Base-by-base conservation (phyloP, 2,888 invertebrate genomes). In the Ariolimax columbianus region DNA sequence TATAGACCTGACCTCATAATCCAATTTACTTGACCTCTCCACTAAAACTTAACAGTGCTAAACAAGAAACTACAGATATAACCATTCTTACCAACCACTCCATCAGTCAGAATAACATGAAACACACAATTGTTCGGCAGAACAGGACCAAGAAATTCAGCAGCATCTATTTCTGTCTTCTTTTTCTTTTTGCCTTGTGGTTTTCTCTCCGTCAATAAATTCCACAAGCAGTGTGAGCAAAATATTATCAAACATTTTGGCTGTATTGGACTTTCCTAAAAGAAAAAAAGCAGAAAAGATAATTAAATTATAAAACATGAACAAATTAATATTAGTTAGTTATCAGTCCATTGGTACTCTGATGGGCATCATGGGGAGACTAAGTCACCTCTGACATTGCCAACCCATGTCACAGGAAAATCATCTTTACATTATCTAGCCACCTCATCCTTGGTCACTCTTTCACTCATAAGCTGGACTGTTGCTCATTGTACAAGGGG, bases 61-160 rank as follows among this genome's bases (percentile, higher is more conserved):
- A 19, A 19, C 26, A 26, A 72, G 1, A 26, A 40, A 40, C 14
- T 38, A 40, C 4, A 72, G n/a, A 43, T 30, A n/a, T 0, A 40
- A 78, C 19, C n/a, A 70, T 47, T 66, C 86, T 88, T 84, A 91
- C 91, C 90, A 66, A 91, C 80, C 77, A 91, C 77, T 70, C 90
- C 91, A 84, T 87, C 89, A 33, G 90, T 85, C 23, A 88, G 83
- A 43, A 90, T 36, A 11, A 87, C 87, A 23, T 89, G 80, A 36
- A 90, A 79, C 36, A 87, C 84, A 83, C 90, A 91, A 19, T 82
- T 47, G n/a, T 68, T 30, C 23, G 90, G 90, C 47, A 90, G 36
- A n/a, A 86, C 66, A 63, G 82, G 77, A 66, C 72, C 55, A 0
- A 91, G 82, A 84, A 86, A 17, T 70, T 86, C 51, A 86, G 77